phyloP scores from a whole-genome alignment of 2,797 vertebrate species.

The Nannoperca australis region DNA sequence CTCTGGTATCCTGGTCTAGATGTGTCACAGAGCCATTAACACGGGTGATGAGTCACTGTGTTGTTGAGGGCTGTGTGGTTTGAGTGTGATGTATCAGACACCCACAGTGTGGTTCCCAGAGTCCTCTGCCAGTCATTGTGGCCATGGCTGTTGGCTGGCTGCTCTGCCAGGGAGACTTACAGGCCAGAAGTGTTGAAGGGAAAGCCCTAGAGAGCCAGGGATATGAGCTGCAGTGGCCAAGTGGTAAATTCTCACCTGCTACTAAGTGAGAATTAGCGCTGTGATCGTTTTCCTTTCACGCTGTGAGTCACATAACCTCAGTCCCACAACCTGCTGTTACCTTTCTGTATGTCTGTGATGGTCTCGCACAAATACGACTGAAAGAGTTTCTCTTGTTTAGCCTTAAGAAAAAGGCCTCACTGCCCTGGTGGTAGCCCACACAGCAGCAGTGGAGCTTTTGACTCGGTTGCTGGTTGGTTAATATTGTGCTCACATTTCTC shows the following conservation, averaged over 20 bases:
- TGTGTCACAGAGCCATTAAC: conserved; percentile 78
- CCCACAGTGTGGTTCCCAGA: conserved; percentile 81
- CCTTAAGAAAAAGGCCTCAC: conserved; percentile 44
- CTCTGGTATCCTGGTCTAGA: conserved; percentile 69
- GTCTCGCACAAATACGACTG: conserved; percentile 63
- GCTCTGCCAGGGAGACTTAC: conserved; percentile 74
- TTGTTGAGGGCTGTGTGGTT: conserved; percentile 78
- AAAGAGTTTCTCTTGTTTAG: conserved; percentile 69
- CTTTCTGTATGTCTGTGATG: conserved; percentile 57
- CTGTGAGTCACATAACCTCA: conserved; percentile 78
- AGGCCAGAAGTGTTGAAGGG: conserved; percentile 81
- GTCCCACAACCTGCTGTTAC: conserved; percentile 75
- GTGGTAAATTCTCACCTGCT: conserved; percentile 83
- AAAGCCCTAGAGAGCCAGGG: conserved; percentile 73
- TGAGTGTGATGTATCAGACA: conserved; percentile 78
- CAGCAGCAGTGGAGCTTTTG: conserved; percentile 40
- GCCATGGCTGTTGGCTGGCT: conserved; percentile 72
- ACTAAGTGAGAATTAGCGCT: conserved; percentile 83
- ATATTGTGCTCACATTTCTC: conserved; percentile 34
- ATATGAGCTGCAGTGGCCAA: conserved; percentile 80
- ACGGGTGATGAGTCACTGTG: conserved; percentile 80
- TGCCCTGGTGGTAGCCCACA: conserved; percentile 47
- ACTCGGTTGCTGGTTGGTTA: conserved; percentile 39
- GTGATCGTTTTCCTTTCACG: conserved; percentile 79
- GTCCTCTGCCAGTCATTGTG: conserved; percentile 80